Percentiles rank a stretch among this genome's conserved stretches.
These are phyloP conservation scores for Apocrypta bakeri DNA, from an alignment of 1,140 invertebrate species.

Conservation along the genomic window DNA sequence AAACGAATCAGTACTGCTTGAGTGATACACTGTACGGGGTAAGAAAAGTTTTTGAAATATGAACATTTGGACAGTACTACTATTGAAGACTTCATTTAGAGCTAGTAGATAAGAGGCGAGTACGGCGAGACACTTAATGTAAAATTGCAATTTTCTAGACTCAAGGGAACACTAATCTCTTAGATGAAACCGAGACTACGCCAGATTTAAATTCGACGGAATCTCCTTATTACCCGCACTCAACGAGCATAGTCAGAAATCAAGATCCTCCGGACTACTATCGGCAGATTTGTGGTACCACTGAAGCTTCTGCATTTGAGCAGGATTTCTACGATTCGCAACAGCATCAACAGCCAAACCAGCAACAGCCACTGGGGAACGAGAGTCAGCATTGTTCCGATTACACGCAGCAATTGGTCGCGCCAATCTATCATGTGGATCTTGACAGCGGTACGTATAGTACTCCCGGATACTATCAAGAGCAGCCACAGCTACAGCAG, in stretches of 20 bases:
- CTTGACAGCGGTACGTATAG: conserved; percentile 14
- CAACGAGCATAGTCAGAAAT: neutral
- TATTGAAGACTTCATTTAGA: neutral
- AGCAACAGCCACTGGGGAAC: neutral
- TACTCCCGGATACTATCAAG: conserved; percentile 33
- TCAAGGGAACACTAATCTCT: neutral
- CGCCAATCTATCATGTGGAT: conserved; percentile 40
- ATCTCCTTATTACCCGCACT: conserved; percentile 11
- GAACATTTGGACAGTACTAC: neutral
- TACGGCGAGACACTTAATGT: neutral
- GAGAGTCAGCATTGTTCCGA: conserved; percentile 26
- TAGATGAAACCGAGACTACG: conserved; percentile 11
- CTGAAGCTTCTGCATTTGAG: neutral
- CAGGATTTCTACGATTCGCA: conserved; percentile 26
- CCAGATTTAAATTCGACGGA: conserved; percentile 4
- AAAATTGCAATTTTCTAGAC: neutral
- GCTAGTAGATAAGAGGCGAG: neutral
- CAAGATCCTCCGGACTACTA: conserved; percentile 24
- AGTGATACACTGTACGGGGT: conserved; percentile 32
- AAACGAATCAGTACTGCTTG: conserved; percentile 20
- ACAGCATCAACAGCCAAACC: neutral
- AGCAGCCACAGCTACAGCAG: conserved; percentile 5
- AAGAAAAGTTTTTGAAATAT: conserved; percentile 17
- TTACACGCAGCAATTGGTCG: conserved; percentile 49
- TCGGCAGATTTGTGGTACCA: neutral